These are phyloP conservation scores for Cydia splendana DNA, from an alignment of 1,140 invertebrate species.

Conservation along the genomic window DNA sequence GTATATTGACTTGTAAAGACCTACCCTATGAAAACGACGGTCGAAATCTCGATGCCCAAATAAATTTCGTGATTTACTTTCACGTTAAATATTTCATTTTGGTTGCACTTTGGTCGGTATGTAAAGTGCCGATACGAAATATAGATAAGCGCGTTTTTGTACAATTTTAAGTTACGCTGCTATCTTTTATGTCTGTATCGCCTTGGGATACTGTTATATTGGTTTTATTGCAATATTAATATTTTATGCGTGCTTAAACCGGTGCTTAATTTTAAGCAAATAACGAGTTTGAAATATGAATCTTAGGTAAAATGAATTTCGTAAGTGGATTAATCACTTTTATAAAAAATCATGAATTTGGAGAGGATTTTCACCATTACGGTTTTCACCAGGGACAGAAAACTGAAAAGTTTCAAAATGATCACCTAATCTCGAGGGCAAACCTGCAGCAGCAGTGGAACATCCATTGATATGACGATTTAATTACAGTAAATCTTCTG, in stretches of 20 bases:
- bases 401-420: too few species aligned
- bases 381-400: too few species aligned
- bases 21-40: not conserved
- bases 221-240: constrained; percentile 23
- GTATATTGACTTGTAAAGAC: too few species aligned
- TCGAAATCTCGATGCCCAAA: not conserved
- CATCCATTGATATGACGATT: too few species aligned
- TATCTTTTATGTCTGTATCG: not conserved
- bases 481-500: too few species aligned
- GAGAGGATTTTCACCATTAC: too few species aligned
- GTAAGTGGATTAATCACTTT: not conserved
- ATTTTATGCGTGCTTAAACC: not conserved
- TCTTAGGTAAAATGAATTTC: not conserved
- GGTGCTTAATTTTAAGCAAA: not conserved
- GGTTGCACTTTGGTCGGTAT: constrained; percentile 8
- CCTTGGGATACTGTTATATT: constrained; percentile 1
- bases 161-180: constrained; percentile 18
- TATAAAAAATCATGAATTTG: too few species aligned
- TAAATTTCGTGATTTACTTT: not conserved
- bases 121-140: constrained; percentile 8
- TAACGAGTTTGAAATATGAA: not conserved
- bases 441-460: too few species aligned
- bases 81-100: constrained; percentile 16
- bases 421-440: too few species aligned
- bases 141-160: constrained; percentile 20